A percentile compares a stretch with the other conserved stretches of the same genome.
Conservation (phyloP, 2,113 vertebrate species). For the Erinaceus europaeus region DNA sequence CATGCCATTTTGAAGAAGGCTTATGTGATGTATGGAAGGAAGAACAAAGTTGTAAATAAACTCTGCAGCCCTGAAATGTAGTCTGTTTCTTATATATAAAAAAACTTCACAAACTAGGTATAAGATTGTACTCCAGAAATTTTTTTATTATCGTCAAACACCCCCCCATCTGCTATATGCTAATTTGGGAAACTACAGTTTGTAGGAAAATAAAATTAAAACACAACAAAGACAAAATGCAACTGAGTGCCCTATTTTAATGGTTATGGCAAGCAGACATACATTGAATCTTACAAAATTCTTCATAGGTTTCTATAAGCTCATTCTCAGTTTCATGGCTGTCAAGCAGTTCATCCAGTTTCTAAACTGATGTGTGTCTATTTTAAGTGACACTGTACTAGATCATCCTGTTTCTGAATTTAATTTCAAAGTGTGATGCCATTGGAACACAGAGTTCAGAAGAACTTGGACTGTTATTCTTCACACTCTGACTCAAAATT, state of each 20-base stretch:
- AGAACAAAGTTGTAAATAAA: not conserved
- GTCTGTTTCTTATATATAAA: not conserved
- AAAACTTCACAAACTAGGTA: not conserved
- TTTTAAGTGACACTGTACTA: not conserved
- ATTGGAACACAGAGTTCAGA: not conserved
- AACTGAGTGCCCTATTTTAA: not conserved
- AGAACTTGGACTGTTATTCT: not conserved
- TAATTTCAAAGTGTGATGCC: not conserved
- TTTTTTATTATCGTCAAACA: not conserved
- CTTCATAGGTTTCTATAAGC: not conserved
- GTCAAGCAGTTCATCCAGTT: not conserved
- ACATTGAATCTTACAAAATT: not conserved
- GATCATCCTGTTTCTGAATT: not conserved
- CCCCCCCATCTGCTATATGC: not conserved
- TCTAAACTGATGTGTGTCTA: not conserved
- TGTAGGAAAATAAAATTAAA: not conserved
- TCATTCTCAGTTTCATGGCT: not conserved
- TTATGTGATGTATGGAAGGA: not conserved
- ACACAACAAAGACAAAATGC: not conserved
- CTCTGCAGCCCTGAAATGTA: not conserved
- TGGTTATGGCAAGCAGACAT: not conserved
- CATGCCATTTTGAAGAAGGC: not conserved
- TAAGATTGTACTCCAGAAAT: not conserved
- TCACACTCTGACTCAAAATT: not conserved
- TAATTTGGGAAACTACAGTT: not conserved